phyloP scores from a whole-genome alignment of 2,888 invertebrate species.

The Acrobasis repandana region DNA sequence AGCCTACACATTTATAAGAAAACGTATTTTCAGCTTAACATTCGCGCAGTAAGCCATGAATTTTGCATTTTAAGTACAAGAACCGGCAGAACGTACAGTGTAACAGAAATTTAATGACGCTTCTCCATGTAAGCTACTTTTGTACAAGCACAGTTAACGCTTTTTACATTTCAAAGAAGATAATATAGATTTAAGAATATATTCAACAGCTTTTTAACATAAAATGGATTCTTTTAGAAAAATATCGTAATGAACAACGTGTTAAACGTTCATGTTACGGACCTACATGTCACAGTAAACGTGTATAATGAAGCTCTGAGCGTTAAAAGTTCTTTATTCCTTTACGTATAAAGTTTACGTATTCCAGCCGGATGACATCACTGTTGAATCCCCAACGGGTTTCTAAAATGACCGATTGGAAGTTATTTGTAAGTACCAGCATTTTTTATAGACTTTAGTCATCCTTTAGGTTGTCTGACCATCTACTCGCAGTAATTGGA shows the following conservation, averaged over 20 bases:
- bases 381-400: too few relatives aligned
- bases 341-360: too few relatives aligned
- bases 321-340: neutral
- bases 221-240: neutral
- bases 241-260: neutral
- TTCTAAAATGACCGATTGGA: too few relatives aligned
- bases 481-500: too few relatives aligned
- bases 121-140: conserved; percentile 14
- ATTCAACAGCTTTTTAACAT: neutral
- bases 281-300: neutral
- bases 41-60: conserved; percentile 30
- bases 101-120: conserved; percentile 20
- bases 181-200: neutral
- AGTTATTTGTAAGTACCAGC: too few relatives aligned
- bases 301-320: neutral
- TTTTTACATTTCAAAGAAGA: conserved; percentile 11
- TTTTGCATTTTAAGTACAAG: conserved; percentile 31
- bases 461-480: too few relatives aligned
- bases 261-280: neutral
- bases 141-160: conserved; percentile 1
- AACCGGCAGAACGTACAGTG: conserved; percentile 2
- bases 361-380: too few relatives aligned
- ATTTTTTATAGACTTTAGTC: too few relatives aligned
- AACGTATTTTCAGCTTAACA: conserved; percentile 39
- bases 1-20: conserved; percentile 50